Base-by-base conservation (phyloP, 2,888 invertebrate species). In the Plemyria rubiginata region DNA sequence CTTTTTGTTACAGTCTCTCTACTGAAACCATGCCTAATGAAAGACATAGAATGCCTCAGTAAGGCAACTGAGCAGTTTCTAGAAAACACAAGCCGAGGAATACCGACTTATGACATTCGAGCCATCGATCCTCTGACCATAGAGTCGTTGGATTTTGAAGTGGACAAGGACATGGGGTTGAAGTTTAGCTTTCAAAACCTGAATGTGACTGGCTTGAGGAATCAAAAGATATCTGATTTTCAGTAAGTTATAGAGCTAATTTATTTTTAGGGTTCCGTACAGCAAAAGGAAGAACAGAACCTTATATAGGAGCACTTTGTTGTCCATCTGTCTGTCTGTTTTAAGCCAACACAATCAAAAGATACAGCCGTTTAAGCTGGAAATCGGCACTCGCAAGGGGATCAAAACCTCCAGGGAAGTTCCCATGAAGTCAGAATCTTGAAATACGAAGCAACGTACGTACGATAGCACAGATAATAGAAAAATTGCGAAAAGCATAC, bases 1-100 rank as follows among this genome's bases (percentile, higher is more conserved):
- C 16, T 40, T 48, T 40, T 53, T 48, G 54, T 73, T 61, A 22
- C 76, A 80, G 77, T 11, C 11, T 54, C 65, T 2, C 51, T 77
- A 16, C 67, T 79, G 12, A 73, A 81, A 1, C 79, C 89, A 57
- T 91, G 90, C 66, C 56, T 66, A n/a, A 75, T 80, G 22, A 66
- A 72, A 16, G 91, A 91, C 55, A 81, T 86, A 28, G 79, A 76
- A 41, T 90, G 91, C 43, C 68, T 90, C 11, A 83, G 82, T n/a
- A 74, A 75, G 56, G 77, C 86, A 4, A 88, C 88, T 0, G 77
- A 86, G 51, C 70, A 70, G 2, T 90, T 90, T 54, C 50, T 90
- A 40, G 84, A 81, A n/a, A 80, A 82, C 43, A 82, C 90, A 0
- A 73, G 76, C 53, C 72, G 72, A 60, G 91, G 90, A 4, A 77